These are phyloP conservation scores for Drosophila sturtevanti DNA, from an alignment of 1,140 invertebrate genomes.

Conservation along the genomic window DNA sequence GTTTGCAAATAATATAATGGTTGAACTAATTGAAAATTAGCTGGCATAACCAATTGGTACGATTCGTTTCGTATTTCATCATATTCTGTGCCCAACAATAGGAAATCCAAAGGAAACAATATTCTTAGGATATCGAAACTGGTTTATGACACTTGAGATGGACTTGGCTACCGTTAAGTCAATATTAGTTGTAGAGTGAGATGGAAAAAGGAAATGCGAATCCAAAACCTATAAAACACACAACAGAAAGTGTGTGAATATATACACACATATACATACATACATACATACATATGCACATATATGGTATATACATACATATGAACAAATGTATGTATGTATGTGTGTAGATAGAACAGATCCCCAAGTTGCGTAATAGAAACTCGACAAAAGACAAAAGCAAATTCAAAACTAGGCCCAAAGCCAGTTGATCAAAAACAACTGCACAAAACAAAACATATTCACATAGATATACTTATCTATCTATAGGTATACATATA, in stretches of 20 bases:
- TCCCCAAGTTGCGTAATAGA: conserved; percentile 8
- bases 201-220: neutral
- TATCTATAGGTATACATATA: conserved; percentile 7
- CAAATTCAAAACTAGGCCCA: conserved; percentile 6
- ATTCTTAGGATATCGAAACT: neutral
- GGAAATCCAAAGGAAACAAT: neutral
- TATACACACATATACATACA: too few relatives aligned
- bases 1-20: neutral
- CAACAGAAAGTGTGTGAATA: too few relatives aligned
- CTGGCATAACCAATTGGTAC: neutral
- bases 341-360: neutral
- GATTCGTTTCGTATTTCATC: neutral
- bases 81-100: neutral
- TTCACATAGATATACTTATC: conserved; percentile 1
- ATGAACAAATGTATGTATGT: neutral
- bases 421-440: conserved; percentile 13
- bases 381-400: conserved; percentile 4
- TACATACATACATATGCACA: too few relatives aligned
- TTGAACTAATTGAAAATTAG: conserved; percentile 9
- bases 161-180: neutral
- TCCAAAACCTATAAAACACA: too few relatives aligned
- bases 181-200: neutral
- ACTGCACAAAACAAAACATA: conserved; percentile 13
- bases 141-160: conserved; percentile 1
- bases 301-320: neutral